These are phyloP conservation scores for Amitus sp. DNA, from an alignment of 2,888 invertebrate species.

Conservation along the genomic window DNA sequence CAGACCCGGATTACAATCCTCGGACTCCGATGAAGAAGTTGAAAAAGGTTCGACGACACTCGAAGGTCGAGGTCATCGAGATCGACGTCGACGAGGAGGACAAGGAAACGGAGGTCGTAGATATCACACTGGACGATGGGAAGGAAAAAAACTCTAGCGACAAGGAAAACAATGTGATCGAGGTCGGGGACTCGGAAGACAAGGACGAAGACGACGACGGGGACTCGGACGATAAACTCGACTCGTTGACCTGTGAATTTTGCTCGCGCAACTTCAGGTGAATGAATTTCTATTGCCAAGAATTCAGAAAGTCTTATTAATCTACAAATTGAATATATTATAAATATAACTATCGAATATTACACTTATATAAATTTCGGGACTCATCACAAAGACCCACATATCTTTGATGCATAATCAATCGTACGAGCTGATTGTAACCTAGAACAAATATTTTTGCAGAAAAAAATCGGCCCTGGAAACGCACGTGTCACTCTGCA, in stretches of 20 bases:
- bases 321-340: too few species aligned
- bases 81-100: constrained; percentile 58
- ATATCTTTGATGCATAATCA: too few species aligned
- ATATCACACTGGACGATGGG: constrained; percentile 56
- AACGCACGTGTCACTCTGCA: constrained; percentile 54
- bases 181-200: constrained; percentile 58
- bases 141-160: constrained; percentile 62
- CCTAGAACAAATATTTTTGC: background rate
- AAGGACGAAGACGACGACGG: constrained; percentile 48
- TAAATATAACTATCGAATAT: too few species aligned
- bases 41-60: constrained; percentile 40
- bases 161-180: constrained; percentile 62
- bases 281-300: background rate
- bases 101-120: constrained; percentile 45
- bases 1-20: constrained; percentile 49
- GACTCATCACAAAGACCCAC: too few species aligned
- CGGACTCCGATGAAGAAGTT: constrained; percentile 44
- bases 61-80: constrained; percentile 57
- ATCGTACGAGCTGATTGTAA: too few species aligned
- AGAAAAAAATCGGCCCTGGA: constrained; percentile 54
- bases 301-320: too few species aligned
- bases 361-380: too few species aligned
- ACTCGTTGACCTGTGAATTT: constrained; percentile 50
- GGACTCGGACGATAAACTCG: constrained; percentile 36
- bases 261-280: constrained; percentile 53